A percentile compares a stretch with the other conserved stretches of the same genome.
phyloP scores from a whole-genome alignment of 2,888 invertebrate genomes.

The Anoncus sp. region DNA sequence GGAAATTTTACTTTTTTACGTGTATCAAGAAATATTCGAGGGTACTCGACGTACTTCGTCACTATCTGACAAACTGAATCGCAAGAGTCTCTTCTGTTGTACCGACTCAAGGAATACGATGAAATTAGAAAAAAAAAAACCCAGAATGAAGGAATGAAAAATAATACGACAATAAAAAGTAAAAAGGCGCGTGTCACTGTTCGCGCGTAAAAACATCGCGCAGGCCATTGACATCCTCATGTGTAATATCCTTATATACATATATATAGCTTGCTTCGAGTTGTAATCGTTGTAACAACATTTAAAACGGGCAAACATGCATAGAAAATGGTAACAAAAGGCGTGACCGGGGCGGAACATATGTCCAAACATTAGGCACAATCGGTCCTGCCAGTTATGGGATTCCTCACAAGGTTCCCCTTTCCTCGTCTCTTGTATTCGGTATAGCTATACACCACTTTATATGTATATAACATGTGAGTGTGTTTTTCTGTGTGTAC shows the following conservation, averaged over 20 bases:
- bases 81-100: not conserved
- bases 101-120: not conserved
- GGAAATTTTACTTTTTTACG: not conserved
- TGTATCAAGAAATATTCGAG: not conserved
- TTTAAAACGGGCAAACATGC: slow-evolving; percentile 80
- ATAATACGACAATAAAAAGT: not conserved
- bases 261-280: slow-evolving; percentile 28
- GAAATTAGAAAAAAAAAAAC: not conserved
- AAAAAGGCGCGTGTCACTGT: slow-evolving; percentile 60
- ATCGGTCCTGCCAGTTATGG: slow-evolving; percentile 77
- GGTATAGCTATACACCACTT: slow-evolving; percentile 30
- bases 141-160: not conserved
- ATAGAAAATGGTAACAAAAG: slow-evolving; percentile 82
- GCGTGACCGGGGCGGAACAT: slow-evolving; percentile 83
- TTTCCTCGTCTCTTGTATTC: slow-evolving; percentile 57
- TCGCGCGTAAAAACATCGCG: slow-evolving; percentile 49
- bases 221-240: slow-evolving; percentile 42
- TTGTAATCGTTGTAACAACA: slow-evolving; percentile 78
- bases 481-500: slow-evolving; percentile 40
- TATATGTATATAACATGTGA: slow-evolving; percentile 22
- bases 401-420: slow-evolving; percentile 70
- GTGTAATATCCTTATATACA: slow-evolving; percentile 5
- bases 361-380: slow-evolving; percentile 83
- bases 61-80: not conserved
- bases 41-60: not conserved